Evolutionary conservation across 2,113 vertebrate species (phyloP).

Genomic region (Halcyon senegalensis): DNA sequence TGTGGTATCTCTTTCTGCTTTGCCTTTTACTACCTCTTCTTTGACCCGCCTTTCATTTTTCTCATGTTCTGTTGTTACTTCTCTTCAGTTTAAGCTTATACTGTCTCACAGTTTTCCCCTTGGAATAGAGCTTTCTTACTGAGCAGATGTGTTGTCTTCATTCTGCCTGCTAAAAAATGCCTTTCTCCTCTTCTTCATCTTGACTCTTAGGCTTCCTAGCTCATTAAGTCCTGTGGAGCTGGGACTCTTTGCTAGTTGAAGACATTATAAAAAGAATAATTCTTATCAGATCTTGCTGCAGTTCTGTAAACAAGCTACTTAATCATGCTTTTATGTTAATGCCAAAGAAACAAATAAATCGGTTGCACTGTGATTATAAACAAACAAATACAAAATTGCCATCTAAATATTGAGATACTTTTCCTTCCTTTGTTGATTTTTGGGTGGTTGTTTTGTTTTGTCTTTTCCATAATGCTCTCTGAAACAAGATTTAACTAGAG

Average conservation of each 20-base stretch:
- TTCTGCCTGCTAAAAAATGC: neutral
- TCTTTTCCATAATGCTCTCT: neutral
- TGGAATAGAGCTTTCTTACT: neutral
- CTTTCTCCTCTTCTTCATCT: neutral
- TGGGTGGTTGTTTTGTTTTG: neutral
- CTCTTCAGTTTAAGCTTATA: neutral
- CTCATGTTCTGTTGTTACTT: neutral
- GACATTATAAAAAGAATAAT: neutral
- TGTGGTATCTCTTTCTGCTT: neutral
- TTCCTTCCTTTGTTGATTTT: neutral
- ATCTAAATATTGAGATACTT: neutral
- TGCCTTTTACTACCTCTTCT: neutral
- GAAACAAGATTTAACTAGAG: neutral
- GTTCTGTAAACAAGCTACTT: constrained; percentile 31
- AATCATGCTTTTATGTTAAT: constrained; percentile 49
- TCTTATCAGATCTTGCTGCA: constrained; percentile 31
- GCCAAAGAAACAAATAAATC: constrained; percentile 36
- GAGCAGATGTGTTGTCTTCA: constrained; percentile 1
- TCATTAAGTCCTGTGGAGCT: constrained; percentile 21
- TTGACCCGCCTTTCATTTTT: neutral
- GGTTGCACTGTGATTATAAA: neutral
- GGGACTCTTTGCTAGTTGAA: neutral
- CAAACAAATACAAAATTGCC: neutral
- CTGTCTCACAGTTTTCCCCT: neutral
- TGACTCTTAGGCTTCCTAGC: neutral